These are phyloP conservation scores for Aquatica leii DNA, from an alignment of 2,888 invertebrate species.

Conservation along the genomic window DNA sequence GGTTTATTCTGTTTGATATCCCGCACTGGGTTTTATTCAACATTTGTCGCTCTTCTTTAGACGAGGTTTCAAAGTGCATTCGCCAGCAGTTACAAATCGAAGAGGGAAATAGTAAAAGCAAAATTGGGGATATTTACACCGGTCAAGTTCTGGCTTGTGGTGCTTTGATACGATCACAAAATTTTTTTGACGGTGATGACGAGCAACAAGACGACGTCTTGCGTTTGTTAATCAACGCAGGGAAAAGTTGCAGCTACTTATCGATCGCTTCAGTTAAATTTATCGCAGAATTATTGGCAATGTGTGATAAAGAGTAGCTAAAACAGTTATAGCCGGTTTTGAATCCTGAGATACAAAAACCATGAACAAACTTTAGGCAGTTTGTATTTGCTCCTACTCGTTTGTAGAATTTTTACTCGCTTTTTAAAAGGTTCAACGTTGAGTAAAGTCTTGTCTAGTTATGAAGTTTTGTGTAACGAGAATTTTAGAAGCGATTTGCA, in stretches of 20 bases:
- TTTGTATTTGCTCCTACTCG: slow-evolving; percentile 67
- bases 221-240: slow-evolving; percentile 62
- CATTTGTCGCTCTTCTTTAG: slow-evolving; percentile 68
- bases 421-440: slow-evolving; percentile 65
- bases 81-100: slow-evolving; percentile 71
- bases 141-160: slow-evolving; percentile 78
- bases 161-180: slow-evolving; percentile 72
- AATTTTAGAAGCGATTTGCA: slow-evolving; percentile 65
- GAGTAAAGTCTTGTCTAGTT: slow-evolving; percentile 65
- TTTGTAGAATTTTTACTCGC: slow-evolving; percentile 61
- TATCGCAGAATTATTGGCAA: slow-evolving; percentile 67
- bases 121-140: slow-evolving; percentile 75
- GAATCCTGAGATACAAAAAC: slow-evolving; percentile 67
- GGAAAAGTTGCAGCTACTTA: slow-evolving; percentile 70
- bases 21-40: slow-evolving; percentile 74
- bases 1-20: no score
- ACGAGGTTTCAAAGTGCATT: slow-evolving; percentile 67
- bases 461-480: slow-evolving; percentile 67
- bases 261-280: slow-evolving; percentile 68
- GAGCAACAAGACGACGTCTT: slow-evolving; percentile 64
- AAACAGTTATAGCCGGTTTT: slow-evolving; percentile 68
- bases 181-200: slow-evolving; percentile 62
- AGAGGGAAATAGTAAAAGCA: slow-evolving; percentile 71
- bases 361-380: slow-evolving; percentile 72
- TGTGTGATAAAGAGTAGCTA: slow-evolving; percentile 66